Base-by-base conservation (phyloP, 1,140 invertebrate genomes). In the Andricus grossulariae region DNA sequence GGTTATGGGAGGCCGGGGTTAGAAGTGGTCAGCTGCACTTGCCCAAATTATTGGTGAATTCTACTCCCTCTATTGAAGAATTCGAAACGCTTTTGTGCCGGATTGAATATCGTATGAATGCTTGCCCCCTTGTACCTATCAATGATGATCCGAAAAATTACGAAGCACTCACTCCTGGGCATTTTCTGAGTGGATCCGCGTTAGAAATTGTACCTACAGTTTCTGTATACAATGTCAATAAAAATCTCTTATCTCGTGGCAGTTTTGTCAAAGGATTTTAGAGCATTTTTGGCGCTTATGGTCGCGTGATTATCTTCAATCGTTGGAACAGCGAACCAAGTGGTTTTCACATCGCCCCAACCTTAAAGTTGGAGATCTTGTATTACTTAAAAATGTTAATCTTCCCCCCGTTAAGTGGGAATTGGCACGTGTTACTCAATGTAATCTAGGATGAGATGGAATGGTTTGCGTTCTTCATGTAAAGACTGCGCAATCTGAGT, bases 161-260 rank as follows among this genome's bases (percentile, higher is more conserved):
- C 7, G 21, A 75, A 13, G 60, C 66, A 2, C 25, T 71, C 13
- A 86, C 83, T 10, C 85, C 81, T 21, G 80, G 81, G 0, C 85
- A 87, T 71, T 86, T 89, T 71, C 71, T 88, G 19, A 84, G 82
- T 11, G 83, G 79, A 18, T 55, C 80, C n/a, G n/a, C 84, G 4
- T 45, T 78, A 2, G 0, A 74, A 5, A 51, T 84, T 15, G 13
- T 75, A 0, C 79, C 82, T 3, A 72, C 73, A 39, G 71, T 73
- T 57, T 72, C 71, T 2, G 4, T 72, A 11, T 1, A 60, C 2
- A 70, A 74, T 18, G 13, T 15, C 0, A 51, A 11, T 8, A 19
- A 73, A 5, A 77, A 77, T 52, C 74, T 52, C 8, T 51, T 76
- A 25, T 15, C 39, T n/a, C 73, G 78, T 76, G 78, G 78, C 52